Conservation (phyloP, 92 coral and sea anemone species). For the Desmophyllum pertusum region DNA sequence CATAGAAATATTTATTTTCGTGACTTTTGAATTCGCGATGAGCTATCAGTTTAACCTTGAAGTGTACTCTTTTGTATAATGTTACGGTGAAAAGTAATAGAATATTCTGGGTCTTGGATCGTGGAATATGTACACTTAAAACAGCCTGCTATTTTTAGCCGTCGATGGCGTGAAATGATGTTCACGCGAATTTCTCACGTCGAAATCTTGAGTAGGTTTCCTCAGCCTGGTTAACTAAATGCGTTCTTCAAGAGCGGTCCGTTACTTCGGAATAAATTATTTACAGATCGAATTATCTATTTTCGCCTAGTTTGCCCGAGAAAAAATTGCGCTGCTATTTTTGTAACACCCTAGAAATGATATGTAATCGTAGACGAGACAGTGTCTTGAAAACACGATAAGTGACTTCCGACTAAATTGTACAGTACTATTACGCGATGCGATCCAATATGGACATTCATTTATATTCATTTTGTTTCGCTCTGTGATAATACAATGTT, state of each 20-base stretch:
- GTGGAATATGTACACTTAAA: slow-evolving; percentile 48
- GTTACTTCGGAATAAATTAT: slow-evolving; percentile 37
- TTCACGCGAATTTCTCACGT: slow-evolving; percentile 35
- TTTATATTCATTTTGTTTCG: slow-evolving; percentile 17
- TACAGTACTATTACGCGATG: slow-evolving; percentile 39
- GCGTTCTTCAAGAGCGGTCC: slow-evolving; percentile 10
- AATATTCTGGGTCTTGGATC: slow-evolving; percentile 48
- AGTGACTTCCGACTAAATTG: slow-evolving; percentile 52
- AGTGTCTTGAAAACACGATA: slow-evolving; percentile 12
- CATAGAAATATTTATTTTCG: slow-evolving; percentile 57
- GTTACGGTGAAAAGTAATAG: slow-evolving; percentile 70
- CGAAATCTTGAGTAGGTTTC: not conserved
- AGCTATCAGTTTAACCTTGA: slow-evolving; percentile 76
- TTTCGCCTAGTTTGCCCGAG: not conserved
- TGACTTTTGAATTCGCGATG: slow-evolving; percentile 51
- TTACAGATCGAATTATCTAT: not conserved
- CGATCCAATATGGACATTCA: slow-evolving; percentile 4
- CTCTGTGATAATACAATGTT: slow-evolving; percentile 1
- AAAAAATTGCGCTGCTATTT: slow-evolving; percentile 17
- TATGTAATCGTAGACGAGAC: slow-evolving; percentile 38
- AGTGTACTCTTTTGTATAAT: slow-evolving; percentile 72
- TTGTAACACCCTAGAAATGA: slow-evolving; percentile 28
- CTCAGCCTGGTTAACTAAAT: slow-evolving; percentile 2
- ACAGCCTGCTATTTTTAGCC: slow-evolving; percentile 49
- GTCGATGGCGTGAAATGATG: slow-evolving; percentile 18